Conservation (phyloP, 2,888 invertebrate genomes). For the Ferdinandea cuprea region DNA sequence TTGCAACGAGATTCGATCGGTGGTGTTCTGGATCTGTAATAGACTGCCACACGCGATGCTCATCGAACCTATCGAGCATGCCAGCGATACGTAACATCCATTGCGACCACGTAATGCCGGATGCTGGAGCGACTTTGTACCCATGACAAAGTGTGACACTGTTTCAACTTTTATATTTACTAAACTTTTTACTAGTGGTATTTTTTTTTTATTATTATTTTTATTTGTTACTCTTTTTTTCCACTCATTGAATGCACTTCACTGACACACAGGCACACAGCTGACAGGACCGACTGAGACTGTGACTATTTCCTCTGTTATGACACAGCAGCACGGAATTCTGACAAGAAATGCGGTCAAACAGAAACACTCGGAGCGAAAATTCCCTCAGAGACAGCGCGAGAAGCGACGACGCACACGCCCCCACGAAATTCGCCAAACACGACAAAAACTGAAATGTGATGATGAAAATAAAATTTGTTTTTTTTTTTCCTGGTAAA, state of each 20-base stretch:
- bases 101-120: slow-evolving; percentile 76
- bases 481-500: slow-evolving; percentile 14
- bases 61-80: slow-evolving; percentile 82
- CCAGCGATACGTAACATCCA: slow-evolving; percentile 81
- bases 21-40: slow-evolving; percentile 81
- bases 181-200: slow-evolving; percentile 28
- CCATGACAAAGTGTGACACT: slow-evolving; percentile 32
- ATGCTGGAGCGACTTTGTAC: slow-evolving; percentile 75
- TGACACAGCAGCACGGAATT: slow-evolving; percentile 49
- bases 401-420: slow-evolving; percentile 55
- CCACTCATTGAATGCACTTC: neutral
- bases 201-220: neutral
- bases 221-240: slow-evolving; percentile 39
- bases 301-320: slow-evolving; percentile 24
- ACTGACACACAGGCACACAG: slow-evolving; percentile 20
- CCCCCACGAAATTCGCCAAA: slow-evolving; percentile 49
- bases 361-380: slow-evolving; percentile 7
- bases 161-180: neutral
- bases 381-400: neutral
- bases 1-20: slow-evolving; percentile 85
- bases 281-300: slow-evolving; percentile 2
- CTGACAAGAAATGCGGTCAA: slow-evolving; percentile 30
- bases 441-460: slow-evolving; percentile 15
- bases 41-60: slow-evolving; percentile 82
- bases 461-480: slow-evolving; percentile 12